Conservation (phyloP, 2,888 invertebrate genomes). For the Epinotia nisella region DNA sequence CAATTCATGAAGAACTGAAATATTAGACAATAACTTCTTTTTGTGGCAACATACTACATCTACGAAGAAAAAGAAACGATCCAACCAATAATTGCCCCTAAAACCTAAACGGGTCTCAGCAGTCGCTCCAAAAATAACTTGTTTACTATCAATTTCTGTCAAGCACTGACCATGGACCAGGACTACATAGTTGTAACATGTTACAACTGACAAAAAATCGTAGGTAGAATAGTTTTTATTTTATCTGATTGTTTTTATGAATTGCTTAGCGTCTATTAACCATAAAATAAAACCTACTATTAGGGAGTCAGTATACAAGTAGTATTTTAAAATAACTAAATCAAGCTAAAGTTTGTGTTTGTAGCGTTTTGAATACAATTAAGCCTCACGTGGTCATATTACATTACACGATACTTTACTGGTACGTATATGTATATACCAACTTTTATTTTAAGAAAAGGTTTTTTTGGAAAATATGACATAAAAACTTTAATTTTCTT, state of each 20-base stretch:
- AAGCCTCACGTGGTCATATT: too few species aligned
- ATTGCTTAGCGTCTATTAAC: too few species aligned
- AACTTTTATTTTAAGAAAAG: neutral
- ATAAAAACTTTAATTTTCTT: neutral
- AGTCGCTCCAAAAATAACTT: constrained; percentile 71
- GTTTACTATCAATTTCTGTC: constrained; percentile 65
- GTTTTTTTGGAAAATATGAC: neutral
- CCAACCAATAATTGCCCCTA: constrained; percentile 47
- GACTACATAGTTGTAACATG: constrained; percentile 56
- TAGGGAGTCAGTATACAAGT: too few species aligned
- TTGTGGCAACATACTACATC: neutral
- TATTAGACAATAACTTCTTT: neutral
- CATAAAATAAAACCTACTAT: too few species aligned
- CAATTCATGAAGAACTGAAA: neutral
- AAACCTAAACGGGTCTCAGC: constrained; percentile 63
- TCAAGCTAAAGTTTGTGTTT: too few species aligned
- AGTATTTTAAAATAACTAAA: too few species aligned
- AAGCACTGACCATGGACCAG: constrained; percentile 46
- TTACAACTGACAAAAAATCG: constrained; percentile 46
- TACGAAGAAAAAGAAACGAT: neutral
- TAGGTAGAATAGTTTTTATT: neutral
- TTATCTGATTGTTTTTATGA: neutral
- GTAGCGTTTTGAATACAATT: too few species aligned
- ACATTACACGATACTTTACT: too few species aligned
- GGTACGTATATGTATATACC: too few species aligned